Conservation (phyloP, 2,888 invertebrate genomes). For the Callosobruchus maculatus region DNA sequence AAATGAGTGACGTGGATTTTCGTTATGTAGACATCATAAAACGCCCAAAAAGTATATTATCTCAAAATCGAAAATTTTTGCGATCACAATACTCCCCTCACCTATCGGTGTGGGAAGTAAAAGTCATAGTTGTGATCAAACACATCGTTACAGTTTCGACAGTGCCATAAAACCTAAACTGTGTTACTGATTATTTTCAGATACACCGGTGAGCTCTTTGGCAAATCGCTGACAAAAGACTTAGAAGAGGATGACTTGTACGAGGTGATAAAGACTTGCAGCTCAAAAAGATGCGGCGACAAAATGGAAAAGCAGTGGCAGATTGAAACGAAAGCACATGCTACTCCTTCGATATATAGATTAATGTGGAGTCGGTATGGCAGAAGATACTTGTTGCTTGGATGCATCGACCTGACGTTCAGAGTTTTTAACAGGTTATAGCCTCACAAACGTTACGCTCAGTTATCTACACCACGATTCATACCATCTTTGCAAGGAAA, state of each 20-base stretch:
- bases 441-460: background rate
- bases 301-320: conserved; percentile 37
- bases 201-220: conserved; percentile 64
- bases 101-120: too few relatives aligned
- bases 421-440: conserved; percentile 20
- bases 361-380: conserved; percentile 23
- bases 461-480: too few relatives aligned
- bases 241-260: conserved; percentile 60
- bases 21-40: too few relatives aligned
- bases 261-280: conserved; percentile 49
- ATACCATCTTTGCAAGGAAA: too few relatives aligned
- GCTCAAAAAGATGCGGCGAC: conserved; percentile 25
- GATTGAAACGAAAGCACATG: conserved; percentile 14
- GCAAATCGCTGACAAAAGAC: conserved; percentile 60
- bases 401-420: conserved; percentile 16
- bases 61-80: too few relatives aligned
- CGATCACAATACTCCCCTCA: too few relatives aligned
- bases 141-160: too few relatives aligned
- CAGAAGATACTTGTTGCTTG: conserved; percentile 19
- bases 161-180: background rate
- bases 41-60: too few relatives aligned
- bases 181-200: conserved; percentile 45
- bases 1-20: too few relatives aligned
- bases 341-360: conserved; percentile 17
- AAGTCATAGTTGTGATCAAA: too few relatives aligned